Evolutionary conservation across 1,140 invertebrate species (phyloP), one percentile per base, ranked within the genome.

Genomic region (Nephotettix cincticeps): DNA sequence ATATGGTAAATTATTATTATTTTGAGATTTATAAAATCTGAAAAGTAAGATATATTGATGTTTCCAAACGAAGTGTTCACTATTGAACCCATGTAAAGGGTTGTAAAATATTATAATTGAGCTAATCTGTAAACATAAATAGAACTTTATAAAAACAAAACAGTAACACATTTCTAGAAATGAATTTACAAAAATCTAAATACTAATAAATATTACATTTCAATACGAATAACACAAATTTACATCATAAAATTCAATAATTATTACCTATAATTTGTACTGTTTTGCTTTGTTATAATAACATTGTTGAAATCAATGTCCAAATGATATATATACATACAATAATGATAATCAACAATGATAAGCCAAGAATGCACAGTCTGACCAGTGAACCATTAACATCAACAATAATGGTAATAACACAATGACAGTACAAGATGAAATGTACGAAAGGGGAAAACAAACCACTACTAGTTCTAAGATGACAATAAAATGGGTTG

Each of bases 111-210:
- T 61, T 61, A 19, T 19, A 40, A 40, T 17, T 43, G 17, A 32
- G 25, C n/a, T 32, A 36, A 1, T 65, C n/a, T 4, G 1, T 63
- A 32, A 65, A 43, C 13, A 65, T 25, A 61, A 27, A 25, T 61
- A 27, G 28, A 27, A 27, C 21, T 27, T 27, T 27, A 51, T n/a
- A 51, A 51, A 19, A 51, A 27, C 23, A 61, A 61, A 25, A 61
- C 56, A 61, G 23, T 61, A 65, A 65, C 36, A 40, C 19, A 11
- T 43, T 36, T 13, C 36, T 65, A 65, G n/a, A 54, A 65, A 65
- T 65, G 1, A 40, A 65, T 65, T 65, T 40, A 65, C 14, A 65
- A 36, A 65, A 43, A 1, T 65, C 63, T 65, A 40, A 30, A 17
- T 36, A 65, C 63, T 36, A 36, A 30, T n/a, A 14, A 61, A 61